Evolutionary conservation across 2,113 vertebrate genomes (phyloP), one percentile per base, ranked within the genome.

Genomic region (Athene noctua): DNA sequence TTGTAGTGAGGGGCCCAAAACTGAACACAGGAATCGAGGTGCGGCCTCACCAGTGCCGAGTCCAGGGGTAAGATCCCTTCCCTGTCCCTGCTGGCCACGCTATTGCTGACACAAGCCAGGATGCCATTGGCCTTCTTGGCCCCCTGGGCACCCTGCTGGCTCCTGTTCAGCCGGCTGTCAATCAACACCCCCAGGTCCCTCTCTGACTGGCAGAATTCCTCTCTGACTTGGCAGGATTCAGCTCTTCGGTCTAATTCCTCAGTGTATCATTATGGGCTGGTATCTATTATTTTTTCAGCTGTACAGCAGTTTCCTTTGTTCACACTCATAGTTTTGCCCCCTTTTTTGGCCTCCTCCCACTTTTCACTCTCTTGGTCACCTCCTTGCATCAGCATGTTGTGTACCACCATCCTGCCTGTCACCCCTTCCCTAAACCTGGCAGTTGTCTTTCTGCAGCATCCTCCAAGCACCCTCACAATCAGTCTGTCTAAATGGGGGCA

Each of bases 401-500:
- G n/a, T 79, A 16, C 8, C 11, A 6, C 4, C 10, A 20, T 58
- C 18, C 36, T 0, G 0, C 13, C 49, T 23, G 13, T 10, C 71
- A 75, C 34, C 6, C 55, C 47, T 15, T 7, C 51, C 47, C 49
- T 71, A 71, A 38, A 70, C 17, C 51, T 49, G 42, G 13, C 71
- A 26, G 10, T 13, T 2, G 0, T 34, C 44, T 73, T 84, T 68
- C 88, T 23, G 27, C 19, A 68, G 44, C 71, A 67, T 40, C 42
- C 32, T 73, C 47, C 63, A 51, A 20, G 22, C 46, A 70, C 12
- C 26, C 34, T 61, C 54, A 57, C 34, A 30, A 18, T 10, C 17
- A 36, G 6, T 7, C 32, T 68, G 11, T 10, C 8, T 74, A 61
- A 93, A 34, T 16, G 25, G 17, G 13, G 20, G 14, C 32, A 63